Percentiles rank a stretch among this genome's conserved stretches.
Conservation (phyloP, 1,140 invertebrate species). For the Ectropis grisescens region DNA sequence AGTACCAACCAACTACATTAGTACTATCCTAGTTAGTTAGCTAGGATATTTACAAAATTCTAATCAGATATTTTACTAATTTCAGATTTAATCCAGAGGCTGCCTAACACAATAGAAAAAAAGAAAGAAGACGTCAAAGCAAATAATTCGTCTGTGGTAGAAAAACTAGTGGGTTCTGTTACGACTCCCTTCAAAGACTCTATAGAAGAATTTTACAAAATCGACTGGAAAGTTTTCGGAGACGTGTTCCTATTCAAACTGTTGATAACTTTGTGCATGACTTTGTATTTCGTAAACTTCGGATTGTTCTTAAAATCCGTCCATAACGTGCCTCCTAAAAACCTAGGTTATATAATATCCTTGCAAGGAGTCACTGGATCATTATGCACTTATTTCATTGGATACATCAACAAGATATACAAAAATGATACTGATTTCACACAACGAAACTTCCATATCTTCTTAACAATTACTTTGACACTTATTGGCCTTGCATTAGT, state of each 20-base stretch:
- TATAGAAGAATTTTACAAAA: slow-evolving; percentile 36
- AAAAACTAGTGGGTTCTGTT: slow-evolving; percentile 6
- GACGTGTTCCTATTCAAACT: slow-evolving; percentile 63
- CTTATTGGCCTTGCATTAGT: slow-evolving; percentile 33
- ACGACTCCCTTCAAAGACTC: slow-evolving; percentile 35
- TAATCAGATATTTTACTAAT: slow-evolving; percentile 2
- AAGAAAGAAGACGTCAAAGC: slow-evolving; percentile 14
- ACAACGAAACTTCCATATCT: slow-evolving; percentile 41
- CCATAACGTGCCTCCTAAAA: slow-evolving; percentile 55
- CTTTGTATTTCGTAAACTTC: slow-evolving; percentile 58
- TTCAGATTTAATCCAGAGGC: slow-evolving; percentile 6
- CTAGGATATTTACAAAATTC: too few relatives aligned
- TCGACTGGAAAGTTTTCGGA: slow-evolving; percentile 62
- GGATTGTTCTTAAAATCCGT: slow-evolving; percentile 53
- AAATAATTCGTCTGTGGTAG: too few relatives aligned
- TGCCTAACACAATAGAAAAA: slow-evolving; percentile 4
- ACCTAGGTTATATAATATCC: slow-evolving; percentile 68
- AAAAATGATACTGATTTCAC: slow-evolving; percentile 33
- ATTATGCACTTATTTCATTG: slow-evolving; percentile 48
- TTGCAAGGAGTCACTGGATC: slow-evolving; percentile 62
- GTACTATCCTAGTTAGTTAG: too few relatives aligned
- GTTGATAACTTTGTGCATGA: slow-evolving; percentile 44
- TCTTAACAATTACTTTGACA: slow-evolving; percentile 35
- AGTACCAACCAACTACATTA: too few relatives aligned
- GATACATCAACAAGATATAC: slow-evolving; percentile 47